These are phyloP conservation scores for Orchestia grillus DNA, from an alignment of 1,140 invertebrate genomes.

Conservation along the genomic window DNA sequence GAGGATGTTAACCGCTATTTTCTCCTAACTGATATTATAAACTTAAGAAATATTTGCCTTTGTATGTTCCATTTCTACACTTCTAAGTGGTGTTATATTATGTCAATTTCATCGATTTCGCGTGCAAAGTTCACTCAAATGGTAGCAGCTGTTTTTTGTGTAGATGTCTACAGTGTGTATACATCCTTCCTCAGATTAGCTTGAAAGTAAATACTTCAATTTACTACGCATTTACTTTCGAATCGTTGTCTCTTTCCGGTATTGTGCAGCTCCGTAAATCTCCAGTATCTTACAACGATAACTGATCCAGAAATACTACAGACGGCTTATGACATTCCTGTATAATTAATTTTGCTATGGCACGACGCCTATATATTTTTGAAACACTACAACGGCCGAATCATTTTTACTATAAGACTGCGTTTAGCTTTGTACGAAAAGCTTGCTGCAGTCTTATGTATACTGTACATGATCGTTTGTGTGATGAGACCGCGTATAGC, in stretches of 20 bases:
- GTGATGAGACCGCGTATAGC: too few relatives aligned
- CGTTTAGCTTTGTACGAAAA: too few relatives aligned
- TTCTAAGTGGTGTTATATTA: too few relatives aligned
- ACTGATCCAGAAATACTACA: not conserved
- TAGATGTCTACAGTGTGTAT: not conserved
- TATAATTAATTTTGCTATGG: not conserved
- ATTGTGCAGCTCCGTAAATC: not conserved
- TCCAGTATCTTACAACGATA: not conserved
- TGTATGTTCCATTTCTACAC: too few relatives aligned
- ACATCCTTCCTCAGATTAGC: not conserved
- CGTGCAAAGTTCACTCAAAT: not conserved
- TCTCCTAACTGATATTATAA: too few relatives aligned
- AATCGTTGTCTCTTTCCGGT: not conserved
- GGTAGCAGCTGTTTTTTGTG: not conserved
- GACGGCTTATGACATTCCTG: not conserved
- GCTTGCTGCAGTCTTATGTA: too few relatives aligned
- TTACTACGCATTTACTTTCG: not conserved
- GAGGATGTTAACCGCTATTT: too few relatives aligned
- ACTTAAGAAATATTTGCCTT: too few relatives aligned
- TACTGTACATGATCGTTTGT: too few relatives aligned
- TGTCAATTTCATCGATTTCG: too few relatives aligned
- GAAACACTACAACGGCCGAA: too few relatives aligned
- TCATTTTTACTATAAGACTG: too few relatives aligned
- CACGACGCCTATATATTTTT: not conserved
- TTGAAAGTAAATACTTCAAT: not conserved